A percentile compares a stretch with the other conserved stretches of the same genome.
Evolutionary conservation across 1,140 invertebrate species (phyloP).

Genomic region (Drosophila persimilis): DNA sequence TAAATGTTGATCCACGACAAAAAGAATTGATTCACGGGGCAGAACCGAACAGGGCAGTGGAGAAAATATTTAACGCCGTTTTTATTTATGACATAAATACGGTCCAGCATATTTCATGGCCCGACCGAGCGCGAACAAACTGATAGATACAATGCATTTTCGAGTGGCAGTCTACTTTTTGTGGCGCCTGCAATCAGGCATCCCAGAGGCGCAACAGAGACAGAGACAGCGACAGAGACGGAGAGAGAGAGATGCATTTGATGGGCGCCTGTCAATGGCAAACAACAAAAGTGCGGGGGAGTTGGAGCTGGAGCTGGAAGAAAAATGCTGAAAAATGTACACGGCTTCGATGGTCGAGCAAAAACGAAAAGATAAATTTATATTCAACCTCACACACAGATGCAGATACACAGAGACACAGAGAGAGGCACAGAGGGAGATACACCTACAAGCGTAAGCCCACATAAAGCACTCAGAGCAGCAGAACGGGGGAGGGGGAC

Average conservation of each 20-base stretch:
- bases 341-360: conserved; percentile 59
- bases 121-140: conserved; percentile 54
- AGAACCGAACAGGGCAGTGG: background rate
- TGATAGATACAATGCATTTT: conserved; percentile 79
- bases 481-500: conserved; percentile 23
- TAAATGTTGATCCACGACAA: conserved; percentile 65
- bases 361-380: conserved; percentile 72
- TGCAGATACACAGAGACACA: conserved; percentile 4
- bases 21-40: conserved; percentile 34
- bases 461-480: conserved; percentile 77
- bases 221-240: background rate
- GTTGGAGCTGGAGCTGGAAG: conserved; percentile 17
- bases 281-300: conserved; percentile 61
- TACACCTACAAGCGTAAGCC: conserved; percentile 71
- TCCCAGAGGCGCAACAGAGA: background rate
- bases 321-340: conserved; percentile 74
- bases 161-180: conserved; percentile 49
- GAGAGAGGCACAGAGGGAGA: background rate
- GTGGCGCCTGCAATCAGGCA: conserved; percentile 49
- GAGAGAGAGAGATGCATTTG: conserved; percentile 56
- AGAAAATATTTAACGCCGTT: conserved; percentile 74
- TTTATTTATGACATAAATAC: conserved; percentile 79
- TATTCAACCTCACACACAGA: conserved; percentile 59
- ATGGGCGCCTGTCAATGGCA: conserved; percentile 76
- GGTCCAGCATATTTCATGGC: conserved; percentile 71